Base-by-base conservation (phyloP, 2,888 invertebrate species). In the Lathronympha strigana region DNA sequence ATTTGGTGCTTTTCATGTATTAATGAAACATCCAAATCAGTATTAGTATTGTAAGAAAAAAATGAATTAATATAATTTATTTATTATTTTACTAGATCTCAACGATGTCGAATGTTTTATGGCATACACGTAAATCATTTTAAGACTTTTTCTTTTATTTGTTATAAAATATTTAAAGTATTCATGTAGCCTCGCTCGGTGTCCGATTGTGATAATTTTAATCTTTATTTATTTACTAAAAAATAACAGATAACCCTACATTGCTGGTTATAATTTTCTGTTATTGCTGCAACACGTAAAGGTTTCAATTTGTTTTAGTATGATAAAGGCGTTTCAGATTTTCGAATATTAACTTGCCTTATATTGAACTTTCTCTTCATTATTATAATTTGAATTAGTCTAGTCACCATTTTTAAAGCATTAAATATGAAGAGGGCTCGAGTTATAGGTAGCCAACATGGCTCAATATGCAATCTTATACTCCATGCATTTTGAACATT, bases 41-140 rank as follows among this genome's bases (percentile, higher is more conserved):
- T 86, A 86, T 86, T 86, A 86, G 76, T 80, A 80, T 68, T 68
- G 63, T 77, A 77, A 76, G 72, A 69, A 64, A 57, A 62, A 68
- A 74, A 70, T 58, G 19, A 19, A 51, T 17, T 36, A n/a, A 45
- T 45, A 47, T 68, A 69, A 68, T 75, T 72, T 70, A 67, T 73
- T 77, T 76, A 77, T 76, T 75, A 72, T 73, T 71, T 76, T 76
- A 75, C 60, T 72, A 71, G 75, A 76, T 79, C 76, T 78, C 74
- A 72, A 71, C 68, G 58, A 54, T 66, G 68, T 19, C 31, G 50
- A 51, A 54, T 63, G 68, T 64, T 62, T 49, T 55, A 36, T 21
- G 43, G 11, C 31, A 25, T 57, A 45, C 19, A 31, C 17, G 19
- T 28, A 45, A 45, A 31, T 57, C 43, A 33, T 40, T 40, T 40